Evolutionary conservation across 2,113 vertebrate genomes (phyloP).

Genomic region (Psettodes erumei): DNA sequence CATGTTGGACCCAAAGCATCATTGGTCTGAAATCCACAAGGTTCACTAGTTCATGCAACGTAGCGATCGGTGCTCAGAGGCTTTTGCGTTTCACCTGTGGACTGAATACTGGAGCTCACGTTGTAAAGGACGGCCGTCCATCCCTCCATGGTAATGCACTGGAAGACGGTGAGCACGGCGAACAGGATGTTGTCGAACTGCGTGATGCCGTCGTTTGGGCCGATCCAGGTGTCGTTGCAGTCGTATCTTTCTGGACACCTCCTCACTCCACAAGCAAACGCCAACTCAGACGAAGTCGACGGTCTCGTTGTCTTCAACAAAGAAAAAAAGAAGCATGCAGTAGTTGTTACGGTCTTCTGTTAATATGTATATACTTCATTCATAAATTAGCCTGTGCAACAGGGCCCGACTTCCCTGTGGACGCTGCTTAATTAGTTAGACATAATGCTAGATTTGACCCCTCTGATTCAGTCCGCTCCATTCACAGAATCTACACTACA

Average conservation of each 20-base stretch:
- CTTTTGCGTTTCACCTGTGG: not conserved
- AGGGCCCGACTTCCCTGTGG: not conserved
- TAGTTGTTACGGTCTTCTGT: not conserved
- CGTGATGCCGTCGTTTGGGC: constrained; percentile 97
- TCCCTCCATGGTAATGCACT: constrained; percentile 99
- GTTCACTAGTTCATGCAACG: constrained; percentile 1
- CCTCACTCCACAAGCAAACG: constrained; percentile 83
- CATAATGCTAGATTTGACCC: not conserved
- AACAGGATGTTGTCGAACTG: constrained; percentile 99
- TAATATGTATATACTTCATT: not conserved
- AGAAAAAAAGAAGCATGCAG: not conserved
- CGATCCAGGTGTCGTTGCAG: constrained; percentile 94
- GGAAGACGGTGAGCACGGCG: constrained; percentile 98
- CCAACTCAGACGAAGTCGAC: constrained; percentile 90
- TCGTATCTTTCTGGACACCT: constrained; percentile 83
- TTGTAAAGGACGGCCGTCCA: constrained; percentile 98
- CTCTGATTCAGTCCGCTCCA: not conserved
- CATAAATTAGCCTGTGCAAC: not conserved
- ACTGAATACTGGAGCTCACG: constrained; percentile 65
- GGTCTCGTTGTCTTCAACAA: constrained; percentile 91
- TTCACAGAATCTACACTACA: not conserved
- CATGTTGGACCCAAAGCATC: constrained; percentile 94
- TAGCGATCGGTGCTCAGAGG: not conserved
- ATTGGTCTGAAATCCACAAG: constrained; percentile 86
- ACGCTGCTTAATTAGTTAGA: not conserved